phyloP scores from a whole-genome alignment of 2,797 vertebrate genomes.

The Sebastes kiyomatsui region DNA sequence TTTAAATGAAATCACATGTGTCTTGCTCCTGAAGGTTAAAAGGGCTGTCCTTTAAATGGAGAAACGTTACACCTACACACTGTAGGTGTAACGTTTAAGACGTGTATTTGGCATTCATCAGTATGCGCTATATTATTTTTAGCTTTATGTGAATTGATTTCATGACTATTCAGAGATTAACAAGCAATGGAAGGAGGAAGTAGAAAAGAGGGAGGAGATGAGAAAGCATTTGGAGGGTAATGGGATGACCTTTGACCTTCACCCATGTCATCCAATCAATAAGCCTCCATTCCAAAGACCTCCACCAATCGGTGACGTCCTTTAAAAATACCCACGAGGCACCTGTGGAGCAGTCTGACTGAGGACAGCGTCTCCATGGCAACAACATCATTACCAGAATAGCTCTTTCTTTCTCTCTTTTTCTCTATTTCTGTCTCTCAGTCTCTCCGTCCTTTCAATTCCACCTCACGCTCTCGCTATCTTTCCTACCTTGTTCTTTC shows the following conservation, averaged over 20 bases:
- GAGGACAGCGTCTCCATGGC: constrained; percentile 68
- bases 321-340: constrained; percentile 66
- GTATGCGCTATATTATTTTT: background rate
- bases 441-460: constrained; percentile 31
- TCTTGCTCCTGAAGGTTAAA: background rate
- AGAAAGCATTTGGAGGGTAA: background rate
- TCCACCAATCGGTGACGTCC: constrained; percentile 46
- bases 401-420: constrained; percentile 58
- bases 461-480: constrained; percentile 28
- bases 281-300: constrained; percentile 1
- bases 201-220: background rate
- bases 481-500: constrained; percentile 7
- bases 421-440: constrained; percentile 53
- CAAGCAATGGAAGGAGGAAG: background rate
- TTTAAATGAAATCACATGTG: background rate
- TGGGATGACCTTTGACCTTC: constrained; percentile 55
- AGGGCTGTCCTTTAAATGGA: background rate
- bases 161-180: background rate
- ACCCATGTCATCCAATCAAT: constrained; percentile 36
- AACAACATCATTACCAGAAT: constrained; percentile 75
- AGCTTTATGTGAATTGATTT: background rate
- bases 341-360: constrained; percentile 67
- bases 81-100: background rate
- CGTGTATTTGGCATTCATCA: background rate
- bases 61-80: no score